phyloP scores from a whole-genome alignment of 1,140 invertebrate species.

The Scaptomyza hsui region DNA sequence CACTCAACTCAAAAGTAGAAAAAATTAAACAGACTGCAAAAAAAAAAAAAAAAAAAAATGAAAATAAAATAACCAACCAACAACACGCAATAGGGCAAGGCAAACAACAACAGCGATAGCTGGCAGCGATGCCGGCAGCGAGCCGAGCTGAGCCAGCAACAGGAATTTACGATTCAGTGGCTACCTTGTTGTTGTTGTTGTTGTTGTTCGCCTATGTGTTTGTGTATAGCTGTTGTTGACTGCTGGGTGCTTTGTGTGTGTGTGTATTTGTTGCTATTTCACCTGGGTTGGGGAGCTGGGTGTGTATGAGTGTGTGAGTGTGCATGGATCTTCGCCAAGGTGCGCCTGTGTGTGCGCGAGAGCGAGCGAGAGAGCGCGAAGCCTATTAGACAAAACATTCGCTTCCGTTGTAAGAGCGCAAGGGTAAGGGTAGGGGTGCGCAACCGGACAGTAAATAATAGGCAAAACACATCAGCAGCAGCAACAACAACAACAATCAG shows the following conservation, averaged over 20 bases:
- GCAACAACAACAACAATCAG: neutral
- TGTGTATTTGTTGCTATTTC: slow-evolving; percentile 51
- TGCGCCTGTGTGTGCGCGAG: slow-evolving; percentile 31
- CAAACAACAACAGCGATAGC: slow-evolving; percentile 73
- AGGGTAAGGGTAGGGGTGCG: slow-evolving; percentile 39
- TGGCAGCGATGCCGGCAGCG: slow-evolving; percentile 37
- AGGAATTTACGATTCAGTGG: slow-evolving; percentile 81
- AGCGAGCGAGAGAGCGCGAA: slow-evolving; percentile 46
- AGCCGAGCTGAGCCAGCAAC: slow-evolving; percentile 67
- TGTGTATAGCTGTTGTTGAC: slow-evolving; percentile 50
- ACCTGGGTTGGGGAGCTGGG: slow-evolving; percentile 45
- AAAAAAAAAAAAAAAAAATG: slow-evolving; percentile 62
- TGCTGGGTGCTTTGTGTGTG: slow-evolving; percentile 37
- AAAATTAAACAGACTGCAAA: slow-evolving; percentile 78
- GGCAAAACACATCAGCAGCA: slow-evolving; percentile 49
- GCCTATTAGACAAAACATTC: slow-evolving; percentile 72
- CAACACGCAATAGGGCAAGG: slow-evolving; percentile 83
- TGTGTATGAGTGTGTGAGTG: slow-evolving; percentile 33
- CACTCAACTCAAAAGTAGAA: slow-evolving; percentile 68
- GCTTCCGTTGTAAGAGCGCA: slow-evolving; percentile 68
- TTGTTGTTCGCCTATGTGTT: slow-evolving; percentile 17
- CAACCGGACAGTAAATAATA: slow-evolving; percentile 57
- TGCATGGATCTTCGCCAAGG: slow-evolving; percentile 54
- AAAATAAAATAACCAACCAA: slow-evolving; percentile 54
- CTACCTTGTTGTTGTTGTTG: slow-evolving; percentile 68